phyloP scores from a whole-genome alignment of 1,140 invertebrate genomes.

The Dreissena rostriformis region DNA sequence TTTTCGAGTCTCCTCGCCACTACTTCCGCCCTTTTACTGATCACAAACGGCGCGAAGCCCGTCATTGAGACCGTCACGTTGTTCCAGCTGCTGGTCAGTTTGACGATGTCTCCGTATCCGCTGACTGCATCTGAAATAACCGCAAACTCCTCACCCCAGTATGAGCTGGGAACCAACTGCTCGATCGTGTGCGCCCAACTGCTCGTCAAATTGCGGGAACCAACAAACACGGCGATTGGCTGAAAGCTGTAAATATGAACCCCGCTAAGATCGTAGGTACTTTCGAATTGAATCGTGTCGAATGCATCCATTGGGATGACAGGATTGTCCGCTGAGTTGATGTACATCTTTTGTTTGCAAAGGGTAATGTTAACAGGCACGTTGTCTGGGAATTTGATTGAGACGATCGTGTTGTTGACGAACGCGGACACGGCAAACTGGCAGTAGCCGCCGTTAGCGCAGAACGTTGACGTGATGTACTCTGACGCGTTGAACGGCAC shows the following conservation, averaged over 20 bases:
- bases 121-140: not conserved
- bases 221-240: conserved; percentile 40
- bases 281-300: conserved; percentile 39
- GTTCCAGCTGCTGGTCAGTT: conserved; percentile 10
- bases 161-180: conserved; percentile 40
- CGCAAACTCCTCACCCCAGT: conserved; percentile 47
- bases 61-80: conserved; percentile 21
- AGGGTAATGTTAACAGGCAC: conserved; percentile 8
- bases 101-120: conserved; percentile 41
- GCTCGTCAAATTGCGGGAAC: conserved; percentile 26
- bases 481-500: not conserved
- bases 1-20: conserved; percentile 3
- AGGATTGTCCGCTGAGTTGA: not conserved
- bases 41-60: conserved; percentile 12
- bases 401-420: conserved; percentile 22
- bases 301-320: conserved; percentile 1
- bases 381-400: not conserved
- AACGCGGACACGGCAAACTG: conserved; percentile 37
- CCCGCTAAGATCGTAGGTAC: conserved; percentile 35
- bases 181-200: conserved; percentile 36
- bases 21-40: not conserved
- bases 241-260: conserved; percentile 43
- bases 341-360: conserved; percentile 8
- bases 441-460: conserved; percentile 37
- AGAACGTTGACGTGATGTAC: conserved; percentile 29